A percentile compares a stretch with the other conserved stretches of the same genome.
Conservation (phyloP, 2,888 invertebrate species). For the Trypoxylon attenuatum region DNA sequence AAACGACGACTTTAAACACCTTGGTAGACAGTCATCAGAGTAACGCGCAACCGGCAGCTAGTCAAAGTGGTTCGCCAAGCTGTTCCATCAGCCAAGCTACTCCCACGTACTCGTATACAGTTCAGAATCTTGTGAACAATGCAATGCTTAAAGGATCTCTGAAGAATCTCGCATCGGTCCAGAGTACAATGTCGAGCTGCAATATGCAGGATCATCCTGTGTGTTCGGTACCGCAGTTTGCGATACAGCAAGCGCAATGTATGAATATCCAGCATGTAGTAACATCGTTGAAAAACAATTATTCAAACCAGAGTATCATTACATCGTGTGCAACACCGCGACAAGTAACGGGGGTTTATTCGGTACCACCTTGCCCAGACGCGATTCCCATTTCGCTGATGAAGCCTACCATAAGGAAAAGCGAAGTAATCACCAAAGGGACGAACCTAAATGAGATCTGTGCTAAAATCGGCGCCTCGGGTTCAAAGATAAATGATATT, state of each 20-base stretch:
- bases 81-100: conserved; percentile 37
- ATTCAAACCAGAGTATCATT: conserved; percentile 21
- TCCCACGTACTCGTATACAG: conserved; percentile 56
- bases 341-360: conserved; percentile 37
- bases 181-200: conserved; percentile 10
- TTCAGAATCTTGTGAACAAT: conserved; percentile 58
- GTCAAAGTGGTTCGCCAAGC: conserved; percentile 57
- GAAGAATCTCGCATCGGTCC: conserved; percentile 38
- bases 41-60: conserved; percentile 55
- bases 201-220: conserved; percentile 8
- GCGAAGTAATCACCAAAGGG: conserved; percentile 66
- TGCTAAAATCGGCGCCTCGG: conserved; percentile 66
- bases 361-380: conserved; percentile 70
- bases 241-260: background rate
- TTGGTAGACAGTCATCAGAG: conserved; percentile 7
- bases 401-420: conserved; percentile 66
- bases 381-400: conserved; percentile 71
- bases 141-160: conserved; percentile 50
- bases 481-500: conserved; percentile 71
- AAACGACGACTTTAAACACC: background rate
- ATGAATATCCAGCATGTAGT: background rate
- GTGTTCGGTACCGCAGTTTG: background rate
- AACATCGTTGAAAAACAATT: conserved; percentile 55
- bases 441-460: conserved; percentile 68
- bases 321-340: conserved; percentile 11